Percentiles rank a stretch among this genome's conserved stretches.
Evolutionary conservation across 2,113 vertebrate genomes (phyloP).

Genomic region (Lampris megalopsis): DNA sequence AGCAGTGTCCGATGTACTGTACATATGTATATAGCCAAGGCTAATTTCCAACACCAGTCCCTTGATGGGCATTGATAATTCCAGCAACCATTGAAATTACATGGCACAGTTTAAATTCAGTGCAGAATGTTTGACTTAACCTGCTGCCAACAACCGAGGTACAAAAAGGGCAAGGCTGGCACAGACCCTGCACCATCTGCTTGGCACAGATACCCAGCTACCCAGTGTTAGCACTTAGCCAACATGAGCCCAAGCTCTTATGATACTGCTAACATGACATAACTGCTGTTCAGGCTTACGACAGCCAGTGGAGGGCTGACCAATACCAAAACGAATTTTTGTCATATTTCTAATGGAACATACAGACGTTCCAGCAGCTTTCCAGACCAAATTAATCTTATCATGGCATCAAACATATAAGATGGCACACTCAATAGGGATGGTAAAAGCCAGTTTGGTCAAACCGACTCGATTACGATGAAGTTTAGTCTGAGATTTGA

Average conservation of each 20-base stretch:
- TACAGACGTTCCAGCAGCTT: not conserved
- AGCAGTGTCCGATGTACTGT: too few relatives aligned
- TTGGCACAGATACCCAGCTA: constrained; percentile 8
- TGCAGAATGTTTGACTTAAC: constrained; percentile 19
- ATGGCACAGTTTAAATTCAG: constrained; percentile 37
- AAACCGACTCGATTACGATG: constrained; percentile 15
- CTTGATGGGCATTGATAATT: too few relatives aligned
- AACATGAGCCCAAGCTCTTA: constrained; percentile 11
- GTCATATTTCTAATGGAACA: not conserved
- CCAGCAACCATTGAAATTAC: constrained; percentile 12
- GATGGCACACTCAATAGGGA: not conserved
- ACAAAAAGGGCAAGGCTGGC: constrained; percentile 9
- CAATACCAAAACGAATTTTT: too few relatives aligned
- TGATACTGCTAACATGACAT: constrained; percentile 23
- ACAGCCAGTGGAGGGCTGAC: not conserved
- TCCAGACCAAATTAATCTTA: not conserved
- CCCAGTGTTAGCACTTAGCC: not conserved
- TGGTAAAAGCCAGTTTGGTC: not conserved
- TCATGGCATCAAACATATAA: not conserved
- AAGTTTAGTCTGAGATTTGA: constrained; percentile 10
- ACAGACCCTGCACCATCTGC: constrained; percentile 32
- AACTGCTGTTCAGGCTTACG: constrained; percentile 14
- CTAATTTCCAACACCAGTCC: too few relatives aligned
- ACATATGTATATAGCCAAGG: too few relatives aligned
- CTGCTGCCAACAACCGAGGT: constrained; percentile 40